phyloP scores from a whole-genome alignment of 1,140 invertebrate genomes.

The Hylyphantes graminicola region DNA sequence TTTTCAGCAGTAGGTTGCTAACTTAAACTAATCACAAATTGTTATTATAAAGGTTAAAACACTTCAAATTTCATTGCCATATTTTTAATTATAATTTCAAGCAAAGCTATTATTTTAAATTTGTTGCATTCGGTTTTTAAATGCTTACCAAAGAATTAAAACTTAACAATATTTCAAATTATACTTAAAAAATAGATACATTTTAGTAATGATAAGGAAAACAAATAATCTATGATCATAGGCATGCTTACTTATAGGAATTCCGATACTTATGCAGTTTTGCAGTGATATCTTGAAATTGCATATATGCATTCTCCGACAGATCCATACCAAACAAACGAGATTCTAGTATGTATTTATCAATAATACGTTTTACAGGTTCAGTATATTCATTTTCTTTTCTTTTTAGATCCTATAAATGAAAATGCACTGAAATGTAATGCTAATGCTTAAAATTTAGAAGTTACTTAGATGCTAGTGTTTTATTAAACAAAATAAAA shows the following conservation, averaged over 20 bases:
- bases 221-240: neutral
- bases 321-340: constrained; percentile 81
- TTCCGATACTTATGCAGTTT: constrained; percentile 62
- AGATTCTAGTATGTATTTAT: constrained; percentile 84
- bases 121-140: no score
- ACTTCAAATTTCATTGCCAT: no score
- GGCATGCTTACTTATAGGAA: constrained; percentile 40
- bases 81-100: no score
- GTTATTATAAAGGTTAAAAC: no score
- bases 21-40: no score
- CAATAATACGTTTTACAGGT: constrained; percentile 78
- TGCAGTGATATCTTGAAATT: constrained; percentile 63
- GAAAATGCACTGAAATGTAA: constrained; percentile 16
- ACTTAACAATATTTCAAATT: no score
- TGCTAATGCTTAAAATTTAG: neutral
- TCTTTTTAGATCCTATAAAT: constrained; percentile 69
- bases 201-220: neutral
- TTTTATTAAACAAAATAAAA: no score
- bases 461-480: no score
- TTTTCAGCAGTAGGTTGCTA: no score
- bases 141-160: no score
- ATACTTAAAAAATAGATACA: no score
- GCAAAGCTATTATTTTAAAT: no score
- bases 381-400: constrained; percentile 72
- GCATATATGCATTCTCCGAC: constrained; percentile 65